Base-by-base conservation (phyloP, 2,113 vertebrate genomes). In the Chunga burmeisteri region DNA sequence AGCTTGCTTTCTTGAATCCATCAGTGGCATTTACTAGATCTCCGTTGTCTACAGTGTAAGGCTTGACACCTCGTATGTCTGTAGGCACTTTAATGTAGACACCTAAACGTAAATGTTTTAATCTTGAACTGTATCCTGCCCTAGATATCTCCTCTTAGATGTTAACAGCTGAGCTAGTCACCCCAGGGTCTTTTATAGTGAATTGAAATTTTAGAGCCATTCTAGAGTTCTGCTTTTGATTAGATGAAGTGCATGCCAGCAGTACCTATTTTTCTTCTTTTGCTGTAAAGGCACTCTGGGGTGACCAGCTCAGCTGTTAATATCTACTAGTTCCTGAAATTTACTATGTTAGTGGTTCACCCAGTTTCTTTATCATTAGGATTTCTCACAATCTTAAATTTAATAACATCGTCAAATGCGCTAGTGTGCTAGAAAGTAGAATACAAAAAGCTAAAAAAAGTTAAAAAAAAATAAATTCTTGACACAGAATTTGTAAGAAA, bases 101-200 rank as follows among this genome's bases (percentile, higher is more conserved):
- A 44, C 4, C 16, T 93, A 92, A 81, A 81, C 66, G 74, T 23
- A 80, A 74, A 27, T 56, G 42, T 70, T 93, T 90, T 58, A 58
- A 22, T 83, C 49, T 90, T 90, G 44, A 93, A 49, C 21, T 52
- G 13, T 53, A n/a, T 84, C 25, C 14, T 94, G 87, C 29, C 73
- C 65, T 78, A 93, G 73, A 71, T 95, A 91, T 86, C 92, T 92
- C 85, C 44, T 92, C 44, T 82, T 75, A 72, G 71, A 90, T 88
- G 27, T 72, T 92, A 91, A 70, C 13, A 88, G 38, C 53, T 86
- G 32, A 81, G 26, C 17, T 81, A 46, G 10, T 74, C 49, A 90
- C 29, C 30, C 46, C 55, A 78, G 46, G 50, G 52, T 73, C 52
- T 86, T 83, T 80, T 66, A 29, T 16, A 66, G 17, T 38, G 25